These are phyloP conservation scores for Coregonus sp. DNA, from an alignment of 2,797 vertebrate genomes.

Conservation along the genomic window DNA sequence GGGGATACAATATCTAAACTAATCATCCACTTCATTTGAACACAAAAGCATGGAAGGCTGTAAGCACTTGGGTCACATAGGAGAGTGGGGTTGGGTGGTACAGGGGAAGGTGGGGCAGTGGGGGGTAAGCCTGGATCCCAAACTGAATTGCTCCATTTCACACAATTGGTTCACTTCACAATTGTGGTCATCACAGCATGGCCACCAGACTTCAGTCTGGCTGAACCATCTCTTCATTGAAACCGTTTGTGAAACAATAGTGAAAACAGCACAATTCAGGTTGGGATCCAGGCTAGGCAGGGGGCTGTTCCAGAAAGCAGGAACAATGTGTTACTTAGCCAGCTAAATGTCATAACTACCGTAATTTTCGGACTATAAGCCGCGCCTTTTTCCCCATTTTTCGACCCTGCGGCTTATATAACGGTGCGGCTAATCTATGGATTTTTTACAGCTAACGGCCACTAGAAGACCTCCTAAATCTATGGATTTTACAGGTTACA, in stretches of 20 bases:
- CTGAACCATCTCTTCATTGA: conserved; percentile 3
- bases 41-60: conserved; percentile 53
- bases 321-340: not conserved
- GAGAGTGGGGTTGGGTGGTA: conserved; percentile 2
- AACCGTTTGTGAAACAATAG: not conserved
- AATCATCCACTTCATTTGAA: conserved; percentile 50
- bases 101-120: not conserved
- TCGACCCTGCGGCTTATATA: too few species aligned
- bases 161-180: not conserved
- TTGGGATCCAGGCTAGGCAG: not conserved
- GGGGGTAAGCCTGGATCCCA: not conserved
- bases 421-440: too few species aligned
- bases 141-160: not conserved
- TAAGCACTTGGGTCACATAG: conserved; percentile 38
- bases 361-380: too few species aligned
- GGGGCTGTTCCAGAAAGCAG: conserved; percentile 10
- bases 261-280: not conserved
- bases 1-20: conserved; percentile 51
- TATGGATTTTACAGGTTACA: too few species aligned
- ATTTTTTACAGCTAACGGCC: too few species aligned
- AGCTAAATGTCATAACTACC: not conserved
- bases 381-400: too few species aligned
- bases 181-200: not conserved
- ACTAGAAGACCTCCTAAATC: too few species aligned
- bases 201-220: conserved; percentile 1